phyloP scores from a whole-genome alignment of 1,140 invertebrate species.

The Xylocopa sonorina region DNA sequence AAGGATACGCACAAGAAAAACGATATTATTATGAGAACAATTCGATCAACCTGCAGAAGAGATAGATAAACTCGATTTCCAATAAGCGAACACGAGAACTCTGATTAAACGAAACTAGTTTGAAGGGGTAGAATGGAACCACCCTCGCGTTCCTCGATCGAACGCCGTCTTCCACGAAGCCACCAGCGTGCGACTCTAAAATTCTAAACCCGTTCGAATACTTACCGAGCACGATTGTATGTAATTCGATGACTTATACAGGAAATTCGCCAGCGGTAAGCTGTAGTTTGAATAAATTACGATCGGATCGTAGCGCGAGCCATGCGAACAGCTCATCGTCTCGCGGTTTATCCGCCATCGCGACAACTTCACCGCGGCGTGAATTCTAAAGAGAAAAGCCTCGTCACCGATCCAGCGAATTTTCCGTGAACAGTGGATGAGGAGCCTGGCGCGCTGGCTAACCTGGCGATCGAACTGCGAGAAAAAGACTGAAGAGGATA shows the following conservation, averaged over 20 bases:
- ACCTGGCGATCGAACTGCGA: too few relatives aligned
- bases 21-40: too few relatives aligned
- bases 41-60: too few relatives aligned
- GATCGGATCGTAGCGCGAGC: conserved; percentile 12
- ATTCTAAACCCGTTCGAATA: not conserved
- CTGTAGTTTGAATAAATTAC: conserved; percentile 43
- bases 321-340: conserved; percentile 36
- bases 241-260: conserved; percentile 29
- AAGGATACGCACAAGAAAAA: too few relatives aligned
- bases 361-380: not conserved
- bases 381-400: conserved; percentile 35
- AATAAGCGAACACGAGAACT: too few relatives aligned
- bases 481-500: too few relatives aligned
- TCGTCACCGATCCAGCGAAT: not conserved
- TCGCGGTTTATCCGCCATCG: conserved; percentile 23
- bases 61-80: not conserved
- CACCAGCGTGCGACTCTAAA: not conserved
- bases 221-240: not conserved
- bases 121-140: not conserved
- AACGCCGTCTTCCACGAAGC: not conserved
- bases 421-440: not conserved
- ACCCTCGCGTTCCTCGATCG: not conserved
- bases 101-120: not conserved
- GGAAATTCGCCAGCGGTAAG: conserved; percentile 12
- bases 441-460: too few relatives aligned